phyloP scores from a whole-genome alignment of 1,140 invertebrate species.

The Mamestra configurata region DNA sequence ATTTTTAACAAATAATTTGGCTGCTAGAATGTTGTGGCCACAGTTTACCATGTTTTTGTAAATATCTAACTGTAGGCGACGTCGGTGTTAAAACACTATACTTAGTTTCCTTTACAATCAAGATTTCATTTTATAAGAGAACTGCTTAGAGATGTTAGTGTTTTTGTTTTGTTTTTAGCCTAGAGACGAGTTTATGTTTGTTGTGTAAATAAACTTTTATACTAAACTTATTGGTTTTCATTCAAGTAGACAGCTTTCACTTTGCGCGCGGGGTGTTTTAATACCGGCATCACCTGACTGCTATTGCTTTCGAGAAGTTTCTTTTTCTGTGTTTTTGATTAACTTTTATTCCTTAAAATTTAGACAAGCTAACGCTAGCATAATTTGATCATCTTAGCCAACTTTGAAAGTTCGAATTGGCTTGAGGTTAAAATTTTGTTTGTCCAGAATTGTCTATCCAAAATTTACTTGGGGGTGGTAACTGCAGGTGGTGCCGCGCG shows the following conservation, averaged over 20 bases:
- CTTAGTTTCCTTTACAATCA: constrained; percentile 42
- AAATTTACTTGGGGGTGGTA: constrained; percentile 54
- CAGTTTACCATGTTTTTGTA: constrained; percentile 35
- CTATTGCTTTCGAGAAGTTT: constrained; percentile 17
- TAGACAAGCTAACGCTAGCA: neutral
- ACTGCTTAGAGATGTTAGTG: constrained; percentile 9
- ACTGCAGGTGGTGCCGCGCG: constrained; percentile 78
- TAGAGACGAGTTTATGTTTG: constrained; percentile 61
- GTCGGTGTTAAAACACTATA: constrained; percentile 82
- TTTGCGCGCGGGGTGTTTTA: constrained; percentile 69
- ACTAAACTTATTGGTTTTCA: constrained; percentile 58
- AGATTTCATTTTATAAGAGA: constrained; percentile 36
- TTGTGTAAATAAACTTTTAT: constrained; percentile 74
- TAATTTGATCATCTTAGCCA: neutral
- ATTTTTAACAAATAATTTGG: constrained; percentile 7
- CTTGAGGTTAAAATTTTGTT: neutral
- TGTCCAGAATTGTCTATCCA: neutral
- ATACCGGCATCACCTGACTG: constrained; percentile 83
- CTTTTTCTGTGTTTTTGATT: constrained; percentile 6
- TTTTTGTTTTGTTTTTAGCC: constrained; percentile 53
- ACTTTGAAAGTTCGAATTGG: neutral
- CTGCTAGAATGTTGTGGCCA: constrained; percentile 4
- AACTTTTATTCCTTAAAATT: neutral
- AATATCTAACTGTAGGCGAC: constrained; percentile 59
- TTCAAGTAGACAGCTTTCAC: constrained; percentile 46